Evolutionary conservation across 2,888 invertebrate species (phyloP).

Genomic region (Melitaea athalia): DNA sequence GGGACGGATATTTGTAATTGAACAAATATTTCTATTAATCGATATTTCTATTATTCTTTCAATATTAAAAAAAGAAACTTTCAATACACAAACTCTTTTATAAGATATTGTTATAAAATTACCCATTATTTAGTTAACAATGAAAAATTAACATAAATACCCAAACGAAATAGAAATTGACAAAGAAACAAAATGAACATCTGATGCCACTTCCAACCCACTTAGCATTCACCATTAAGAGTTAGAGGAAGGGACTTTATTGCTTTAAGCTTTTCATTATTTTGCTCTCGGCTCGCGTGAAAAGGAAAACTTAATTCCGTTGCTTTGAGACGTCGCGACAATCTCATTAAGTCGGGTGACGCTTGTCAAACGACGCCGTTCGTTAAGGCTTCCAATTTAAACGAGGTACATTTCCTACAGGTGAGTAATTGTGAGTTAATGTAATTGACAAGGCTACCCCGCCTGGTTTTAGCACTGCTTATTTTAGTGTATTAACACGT

Average conservation of each 20-base stretch:
- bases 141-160: not conserved
- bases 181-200: not conserved
- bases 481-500: slow-evolving; percentile 1
- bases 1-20: too few relatives aligned
- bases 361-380: slow-evolving; percentile 74
- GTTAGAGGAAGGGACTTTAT: slow-evolving; percentile 62
- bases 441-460: too few relatives aligned
- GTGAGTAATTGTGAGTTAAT: not conserved
- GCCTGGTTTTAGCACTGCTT: not conserved
- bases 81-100: too few relatives aligned
- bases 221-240: slow-evolving; percentile 41
- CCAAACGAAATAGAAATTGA: not conserved
- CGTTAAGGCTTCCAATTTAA: slow-evolving; percentile 43
- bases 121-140: too few relatives aligned
- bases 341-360: slow-evolving; percentile 74
- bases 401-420: slow-evolving; percentile 19
- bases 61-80: too few relatives aligned
- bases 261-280: slow-evolving; percentile 79
- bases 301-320: slow-evolving; percentile 80
- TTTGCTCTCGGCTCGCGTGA: slow-evolving; percentile 73
- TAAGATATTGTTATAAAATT: too few relatives aligned
- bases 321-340: slow-evolving; percentile 81
- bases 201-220: slow-evolving; percentile 5
- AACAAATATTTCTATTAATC: too few relatives aligned
- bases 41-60: too few relatives aligned